Conservation (phyloP, 2,797 vertebrate species). For the Gouania willdenowi region DNA sequence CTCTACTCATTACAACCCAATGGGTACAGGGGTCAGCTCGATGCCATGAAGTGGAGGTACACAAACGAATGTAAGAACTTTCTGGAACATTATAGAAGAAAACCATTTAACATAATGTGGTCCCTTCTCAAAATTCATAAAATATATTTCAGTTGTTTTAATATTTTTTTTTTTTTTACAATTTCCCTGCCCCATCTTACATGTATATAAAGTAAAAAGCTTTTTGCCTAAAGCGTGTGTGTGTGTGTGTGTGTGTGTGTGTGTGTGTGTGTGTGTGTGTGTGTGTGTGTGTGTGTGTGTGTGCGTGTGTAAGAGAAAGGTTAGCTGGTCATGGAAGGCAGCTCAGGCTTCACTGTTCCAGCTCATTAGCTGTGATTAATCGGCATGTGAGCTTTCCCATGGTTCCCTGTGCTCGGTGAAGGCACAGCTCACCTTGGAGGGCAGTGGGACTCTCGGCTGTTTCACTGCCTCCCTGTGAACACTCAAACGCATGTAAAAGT, state of each 20-base stretch:
- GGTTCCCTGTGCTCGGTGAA: slow-evolving; percentile 74
- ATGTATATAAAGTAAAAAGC: neutral
- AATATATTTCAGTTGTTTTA: neutral
- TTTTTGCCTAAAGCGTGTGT: slow-evolving; percentile 12
- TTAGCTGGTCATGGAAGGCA: slow-evolving; percentile 69
- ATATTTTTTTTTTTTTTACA: no score
- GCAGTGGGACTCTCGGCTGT: slow-evolving; percentile 34
- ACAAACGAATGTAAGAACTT: slow-evolving; percentile 28
- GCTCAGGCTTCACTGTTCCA: slow-evolving; percentile 72
- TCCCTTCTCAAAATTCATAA: neutral
- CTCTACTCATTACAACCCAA: slow-evolving; percentile 53
- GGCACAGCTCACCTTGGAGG: slow-evolving; percentile 77
- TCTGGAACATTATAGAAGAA: slow-evolving; percentile 46
- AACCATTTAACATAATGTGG: slow-evolving; percentile 36
- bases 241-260: slow-evolving; percentile 20
- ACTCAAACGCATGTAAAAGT: slow-evolving; percentile 25
- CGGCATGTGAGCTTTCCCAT: slow-evolving; percentile 75
- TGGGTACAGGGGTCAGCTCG: slow-evolving; percentile 42
- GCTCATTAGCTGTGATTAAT: slow-evolving; percentile 85
- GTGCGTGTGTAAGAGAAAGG: slow-evolving; percentile 32
- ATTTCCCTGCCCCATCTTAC: neutral
- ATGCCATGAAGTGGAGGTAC: slow-evolving; percentile 46
- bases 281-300: slow-evolving; percentile 10
- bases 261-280: slow-evolving; percentile 15
- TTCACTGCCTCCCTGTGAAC: slow-evolving; percentile 22